Percentiles rank a stretch among this genome's conserved stretches.
Conservation (phyloP, 2,113 vertebrate species). For the Chelonoidis abingdonii region DNA sequence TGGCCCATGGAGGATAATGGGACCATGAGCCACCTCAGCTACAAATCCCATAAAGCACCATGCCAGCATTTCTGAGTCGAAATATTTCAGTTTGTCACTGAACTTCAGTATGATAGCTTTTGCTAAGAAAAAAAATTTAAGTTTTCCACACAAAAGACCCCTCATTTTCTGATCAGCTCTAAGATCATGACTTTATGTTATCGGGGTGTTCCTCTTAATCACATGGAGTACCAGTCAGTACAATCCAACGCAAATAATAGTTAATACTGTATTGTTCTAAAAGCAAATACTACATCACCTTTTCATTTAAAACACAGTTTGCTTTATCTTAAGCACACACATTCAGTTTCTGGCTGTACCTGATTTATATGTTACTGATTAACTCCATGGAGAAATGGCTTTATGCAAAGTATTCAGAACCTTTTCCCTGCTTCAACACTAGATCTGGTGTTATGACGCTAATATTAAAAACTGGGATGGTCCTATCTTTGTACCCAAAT, state of each 20-base stretch:
- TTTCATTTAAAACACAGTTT: constrained; percentile 25
- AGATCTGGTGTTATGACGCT: neutral
- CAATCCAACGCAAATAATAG: constrained; percentile 54
- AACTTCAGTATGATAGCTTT: neutral
- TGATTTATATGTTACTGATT: constrained; percentile 75
- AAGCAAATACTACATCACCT: constrained; percentile 70
- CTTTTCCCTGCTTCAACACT: constrained; percentile 25
- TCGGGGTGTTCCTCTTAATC: constrained; percentile 36
- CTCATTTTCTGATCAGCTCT: neutral
- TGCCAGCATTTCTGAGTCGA: neutral
- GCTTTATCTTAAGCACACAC: constrained; percentile 77
- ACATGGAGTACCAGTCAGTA: constrained; percentile 20
- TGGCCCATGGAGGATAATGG: neutral
- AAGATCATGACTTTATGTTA: constrained; percentile 5
- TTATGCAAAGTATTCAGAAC: constrained; percentile 22
- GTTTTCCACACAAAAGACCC: neutral
- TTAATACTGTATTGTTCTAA: constrained; percentile 43
- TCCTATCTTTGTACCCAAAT: neutral
- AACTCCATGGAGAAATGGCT: constrained; percentile 45
- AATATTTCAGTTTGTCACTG: neutral
- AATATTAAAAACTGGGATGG: constrained; percentile 19
- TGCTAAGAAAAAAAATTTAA: neutral
- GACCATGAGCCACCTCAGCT: neutral
- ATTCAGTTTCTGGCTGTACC: constrained; percentile 63
- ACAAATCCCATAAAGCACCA: neutral